Percentiles rank a stretch among this genome's conserved stretches.
Evolutionary conservation across 1,140 invertebrate species (phyloP).

Genomic region (Leptinotarsa defecta): DNA sequence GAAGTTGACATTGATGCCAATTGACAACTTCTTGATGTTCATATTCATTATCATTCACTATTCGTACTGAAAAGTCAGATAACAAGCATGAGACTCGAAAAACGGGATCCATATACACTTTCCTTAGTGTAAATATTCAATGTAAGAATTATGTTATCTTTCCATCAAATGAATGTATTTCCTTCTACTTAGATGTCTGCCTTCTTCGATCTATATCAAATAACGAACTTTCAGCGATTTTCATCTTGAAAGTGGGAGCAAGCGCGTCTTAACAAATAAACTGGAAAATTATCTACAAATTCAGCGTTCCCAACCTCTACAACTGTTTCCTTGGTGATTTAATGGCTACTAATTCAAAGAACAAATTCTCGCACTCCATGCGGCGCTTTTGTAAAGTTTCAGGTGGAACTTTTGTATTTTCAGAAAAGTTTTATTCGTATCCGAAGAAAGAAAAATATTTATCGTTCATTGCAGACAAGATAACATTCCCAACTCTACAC

Average conservation of each 20-base stretch:
- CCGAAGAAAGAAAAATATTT: not conserved
- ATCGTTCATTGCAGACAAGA: not conserved
- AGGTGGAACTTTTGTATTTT: not conserved
- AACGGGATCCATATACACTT: too few species aligned
- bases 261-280: not conserved
- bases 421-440: not conserved
- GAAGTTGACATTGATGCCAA: too few species aligned
- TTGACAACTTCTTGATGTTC: too few species aligned
- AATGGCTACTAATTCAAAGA: conserved; percentile 8
- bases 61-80: too few species aligned
- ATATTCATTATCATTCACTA: too few species aligned
- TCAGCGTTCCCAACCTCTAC: not conserved
- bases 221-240: not conserved
- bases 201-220: not conserved
- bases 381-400: not conserved
- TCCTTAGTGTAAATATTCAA: too few species aligned
- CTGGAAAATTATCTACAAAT: conserved; percentile 5
- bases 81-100: too few species aligned
- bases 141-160: too few species aligned
- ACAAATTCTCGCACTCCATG: not conserved
- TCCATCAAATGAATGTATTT: too few species aligned
- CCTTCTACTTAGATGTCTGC: too few species aligned
- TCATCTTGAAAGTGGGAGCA: not conserved
- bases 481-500: not conserved
- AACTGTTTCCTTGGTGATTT: not conserved